Evolutionary conservation across 1,140 invertebrate genomes (phyloP).

Genomic region (Homarus americanus): DNA sequence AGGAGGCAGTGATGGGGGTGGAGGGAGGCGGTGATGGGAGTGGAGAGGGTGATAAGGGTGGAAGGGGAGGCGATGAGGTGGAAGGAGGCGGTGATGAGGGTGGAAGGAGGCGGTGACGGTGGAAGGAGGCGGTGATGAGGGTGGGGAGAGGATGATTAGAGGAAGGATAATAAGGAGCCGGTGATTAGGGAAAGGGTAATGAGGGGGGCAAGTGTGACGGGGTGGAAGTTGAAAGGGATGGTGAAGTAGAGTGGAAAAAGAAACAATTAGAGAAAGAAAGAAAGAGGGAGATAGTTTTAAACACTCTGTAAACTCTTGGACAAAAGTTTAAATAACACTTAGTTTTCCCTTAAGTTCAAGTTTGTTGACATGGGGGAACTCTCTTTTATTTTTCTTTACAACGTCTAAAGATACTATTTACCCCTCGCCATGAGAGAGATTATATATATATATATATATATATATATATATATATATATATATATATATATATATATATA

Average conservation of each 20-base stretch:
- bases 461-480: no score
- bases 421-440: no score
- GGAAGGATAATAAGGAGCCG: not conserved
- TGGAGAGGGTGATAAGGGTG: not conserved
- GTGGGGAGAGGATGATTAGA: not conserved
- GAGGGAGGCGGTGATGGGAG: not conserved
- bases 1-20: not conserved
- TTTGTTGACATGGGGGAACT: no score
- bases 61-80: not conserved
- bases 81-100: not conserved
- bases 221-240: not conserved
- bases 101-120: not conserved
- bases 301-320: no score
- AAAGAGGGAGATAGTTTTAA: not conserved
- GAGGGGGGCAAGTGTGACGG: not conserved
- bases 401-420: no score
- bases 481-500: no score
- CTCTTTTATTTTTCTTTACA: no score
- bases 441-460: no score
- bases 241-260: not conserved
- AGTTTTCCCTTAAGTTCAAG: no score
- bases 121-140: not conserved
- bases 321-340: no score
- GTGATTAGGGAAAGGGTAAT: not conserved
- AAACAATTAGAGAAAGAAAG: not conserved